A percentile compares a stretch with the other conserved stretches of the same genome.
phyloP scores from a whole-genome alignment of 2,113 vertebrate species.

The Nycticebus coucang region DNA sequence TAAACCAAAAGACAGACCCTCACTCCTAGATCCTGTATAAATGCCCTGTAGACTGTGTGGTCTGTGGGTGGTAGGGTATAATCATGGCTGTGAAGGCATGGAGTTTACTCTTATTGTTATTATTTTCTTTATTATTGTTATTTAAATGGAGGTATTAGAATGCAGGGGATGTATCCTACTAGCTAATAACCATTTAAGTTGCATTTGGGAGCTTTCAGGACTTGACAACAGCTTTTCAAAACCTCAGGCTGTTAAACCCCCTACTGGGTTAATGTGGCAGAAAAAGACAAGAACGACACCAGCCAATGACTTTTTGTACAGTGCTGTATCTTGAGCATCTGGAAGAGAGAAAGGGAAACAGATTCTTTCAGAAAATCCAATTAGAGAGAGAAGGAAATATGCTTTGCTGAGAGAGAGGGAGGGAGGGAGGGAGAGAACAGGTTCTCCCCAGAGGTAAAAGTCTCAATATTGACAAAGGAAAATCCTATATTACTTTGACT shows the following conservation, averaged over 20 bases:
- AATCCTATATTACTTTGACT: neutral
- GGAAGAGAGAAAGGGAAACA: constrained; percentile 24
- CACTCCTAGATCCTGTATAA: neutral
- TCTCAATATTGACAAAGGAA: constrained; percentile 24
- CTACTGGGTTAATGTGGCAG: constrained; percentile 75
- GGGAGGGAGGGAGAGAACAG: neutral
- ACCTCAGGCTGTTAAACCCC: constrained; percentile 68
- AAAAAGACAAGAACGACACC: constrained; percentile 54
- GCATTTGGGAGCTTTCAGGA: constrained; percentile 73
- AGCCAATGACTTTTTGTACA: constrained; percentile 60
- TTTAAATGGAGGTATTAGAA: constrained; percentile 77
- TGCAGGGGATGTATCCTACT: constrained; percentile 68
- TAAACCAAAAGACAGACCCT: neutral
- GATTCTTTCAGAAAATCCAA: constrained; percentile 63
- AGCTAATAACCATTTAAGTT: constrained; percentile 81
- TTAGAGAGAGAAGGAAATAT: constrained; percentile 44
- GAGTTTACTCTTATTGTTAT: constrained; percentile 68
- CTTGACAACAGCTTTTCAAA: constrained; percentile 80
- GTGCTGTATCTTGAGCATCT: constrained; percentile 38
- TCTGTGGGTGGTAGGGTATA: constrained; percentile 59
- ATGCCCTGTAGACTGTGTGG: neutral
- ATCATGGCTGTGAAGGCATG: constrained; percentile 58
- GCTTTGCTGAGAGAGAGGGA: neutral
- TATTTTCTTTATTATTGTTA: constrained; percentile 77
- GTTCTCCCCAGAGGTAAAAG: neutral